Conservation (phyloP, 2,113 vertebrate species). For the Pristiophorus japonicus region DNA sequence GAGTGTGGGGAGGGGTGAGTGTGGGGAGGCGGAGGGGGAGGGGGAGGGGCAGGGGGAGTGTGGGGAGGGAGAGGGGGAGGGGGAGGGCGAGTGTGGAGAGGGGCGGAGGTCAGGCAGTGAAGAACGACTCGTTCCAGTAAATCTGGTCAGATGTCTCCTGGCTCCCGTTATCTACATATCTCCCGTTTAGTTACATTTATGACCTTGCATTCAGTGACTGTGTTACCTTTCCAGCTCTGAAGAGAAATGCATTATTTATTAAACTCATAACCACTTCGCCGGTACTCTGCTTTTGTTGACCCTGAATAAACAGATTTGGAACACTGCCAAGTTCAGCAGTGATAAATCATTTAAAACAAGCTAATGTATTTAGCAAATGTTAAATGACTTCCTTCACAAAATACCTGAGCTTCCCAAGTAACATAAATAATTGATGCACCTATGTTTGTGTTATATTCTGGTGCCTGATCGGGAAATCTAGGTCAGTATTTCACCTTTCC, state of each 20-base stretch:
- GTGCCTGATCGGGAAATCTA: neutral
- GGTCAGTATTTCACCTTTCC: neutral
- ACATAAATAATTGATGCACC: neutral
- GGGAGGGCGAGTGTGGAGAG: no score
- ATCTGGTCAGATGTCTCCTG: neutral
- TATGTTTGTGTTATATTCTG: neutral
- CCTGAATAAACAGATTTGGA: neutral
- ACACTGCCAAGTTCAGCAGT: neutral
- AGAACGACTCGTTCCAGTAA: neutral
- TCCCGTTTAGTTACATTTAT: neutral
- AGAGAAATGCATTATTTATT: neutral
- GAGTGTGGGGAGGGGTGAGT: no score
- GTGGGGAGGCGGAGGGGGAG: no score
- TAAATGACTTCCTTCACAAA: neutral
- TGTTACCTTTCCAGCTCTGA: neutral
- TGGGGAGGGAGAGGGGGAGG: no score
- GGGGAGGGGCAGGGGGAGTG: no score
- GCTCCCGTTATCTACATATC: neutral
- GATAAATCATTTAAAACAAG: constrained; percentile 9
- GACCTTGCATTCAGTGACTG: neutral
- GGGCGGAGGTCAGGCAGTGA: no score
- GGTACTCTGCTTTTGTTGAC: neutral
- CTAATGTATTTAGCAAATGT: neutral
- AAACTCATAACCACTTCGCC: neutral
- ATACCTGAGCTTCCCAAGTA: neutral